A percentile compares a stretch with the other conserved stretches of the same genome.
Conservation (phyloP, 2,888 invertebrate species). For the Orthosia cruda region DNA sequence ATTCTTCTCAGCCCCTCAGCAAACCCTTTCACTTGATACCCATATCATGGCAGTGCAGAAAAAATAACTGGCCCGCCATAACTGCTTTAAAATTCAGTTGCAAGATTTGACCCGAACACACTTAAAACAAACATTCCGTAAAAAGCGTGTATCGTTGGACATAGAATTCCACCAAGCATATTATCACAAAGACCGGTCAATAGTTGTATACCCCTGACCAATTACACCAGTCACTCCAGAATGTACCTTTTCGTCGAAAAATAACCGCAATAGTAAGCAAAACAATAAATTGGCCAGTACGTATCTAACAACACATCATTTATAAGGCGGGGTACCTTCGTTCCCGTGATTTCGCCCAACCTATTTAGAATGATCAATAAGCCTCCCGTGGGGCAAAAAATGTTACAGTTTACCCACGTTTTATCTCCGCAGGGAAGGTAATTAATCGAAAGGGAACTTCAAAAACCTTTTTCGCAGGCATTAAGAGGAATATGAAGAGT, state of each 20-base stretch:
- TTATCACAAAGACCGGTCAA: neutral
- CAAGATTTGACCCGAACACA: no score
- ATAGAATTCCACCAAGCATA: neutral
- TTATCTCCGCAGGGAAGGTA: constrained; percentile 77
- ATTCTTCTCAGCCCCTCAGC: no score
- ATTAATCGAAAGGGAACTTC: constrained; percentile 82
- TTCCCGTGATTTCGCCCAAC: constrained; percentile 71
- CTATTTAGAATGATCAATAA: constrained; percentile 78
- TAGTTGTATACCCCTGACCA: neutral
- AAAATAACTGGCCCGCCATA: no score
- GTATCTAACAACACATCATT: constrained; percentile 63
- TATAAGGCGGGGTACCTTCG: constrained; percentile 53
- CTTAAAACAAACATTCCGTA: neutral
- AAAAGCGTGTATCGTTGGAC: neutral
- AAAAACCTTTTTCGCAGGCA: constrained; percentile 76
- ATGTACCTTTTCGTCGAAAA: constrained; percentile 5
- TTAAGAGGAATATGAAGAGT: constrained; percentile 75
- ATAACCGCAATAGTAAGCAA: constrained; percentile 32
- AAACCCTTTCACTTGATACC: no score
- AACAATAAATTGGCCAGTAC: constrained; percentile 55
- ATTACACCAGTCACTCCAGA: neutral
- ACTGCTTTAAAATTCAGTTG: no score
- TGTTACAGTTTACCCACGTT: constrained; percentile 75
- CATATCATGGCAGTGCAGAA: no score
- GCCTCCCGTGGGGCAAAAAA: constrained; percentile 78